Base-by-base conservation (phyloP, 2,113 vertebrate species). In the Corythaixoides concolor region DNA sequence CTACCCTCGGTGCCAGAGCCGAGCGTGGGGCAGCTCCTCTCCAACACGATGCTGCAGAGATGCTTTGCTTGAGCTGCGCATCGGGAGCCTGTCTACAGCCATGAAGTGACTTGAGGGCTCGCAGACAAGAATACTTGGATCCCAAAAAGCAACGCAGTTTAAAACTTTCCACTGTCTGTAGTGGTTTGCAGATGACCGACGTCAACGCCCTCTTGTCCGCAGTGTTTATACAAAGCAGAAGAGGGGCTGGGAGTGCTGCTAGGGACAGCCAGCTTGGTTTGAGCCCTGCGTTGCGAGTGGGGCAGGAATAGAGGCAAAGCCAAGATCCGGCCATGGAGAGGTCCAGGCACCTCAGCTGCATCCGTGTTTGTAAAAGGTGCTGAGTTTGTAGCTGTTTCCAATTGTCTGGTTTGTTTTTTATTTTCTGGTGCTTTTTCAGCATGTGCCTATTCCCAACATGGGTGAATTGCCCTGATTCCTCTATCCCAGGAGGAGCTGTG, bases 11-110 rank as follows among this genome's bases (percentile, higher is more conserved):
- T 27, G 43, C 64, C 37, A 30, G 70, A 30, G 37, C 45, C 1
- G 3, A 60, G 45, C 4, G 1, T 1, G 2, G 58, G 8, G 39
- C 19, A 41, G 35, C 45, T 64, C 47, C n/a, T 15, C 30, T 49
- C 8, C 2, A 0, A 43, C 2, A 3, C 2, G 10, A 43, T 13
- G 41, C 37, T 15, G 18, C 30, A 0, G 76, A 37, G 69, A 15
- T 58, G 55, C n/a, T 69, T 6, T 2, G 0, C 60, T 63, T 4
- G 1, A 39, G 23, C 30, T 6, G 78, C 59, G 33, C 26, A 14
- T 16, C 50, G 30, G 33, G 15, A 90, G 30, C 11, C 28, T 1
- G 0, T 35, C 32, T 39, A 47, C 27, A 50, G 69, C 66, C 83
- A 35, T 9, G 27, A 15, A 78, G 27, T 5, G 72, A 17, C 27